Base-by-base conservation (phyloP, 53 echinoderm and acorn worm species). In the Crossaster papposus region DNA sequence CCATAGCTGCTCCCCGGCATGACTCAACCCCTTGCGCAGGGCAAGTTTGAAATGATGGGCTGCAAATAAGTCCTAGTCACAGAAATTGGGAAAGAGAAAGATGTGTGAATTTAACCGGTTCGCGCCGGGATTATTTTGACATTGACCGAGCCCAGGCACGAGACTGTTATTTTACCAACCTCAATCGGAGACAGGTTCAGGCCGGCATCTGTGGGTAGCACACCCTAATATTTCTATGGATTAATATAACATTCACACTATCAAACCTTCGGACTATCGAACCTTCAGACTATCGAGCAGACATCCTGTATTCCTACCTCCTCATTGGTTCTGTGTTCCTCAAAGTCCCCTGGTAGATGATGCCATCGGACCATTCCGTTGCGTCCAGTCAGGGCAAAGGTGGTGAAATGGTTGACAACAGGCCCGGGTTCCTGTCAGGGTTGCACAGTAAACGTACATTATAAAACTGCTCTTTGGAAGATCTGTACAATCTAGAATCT, bases 331-430 rank as follows among this genome's bases (percentile, higher is more conserved):
- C 54, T 86, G 58, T 65, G 89, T 81, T 92, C 93, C 36, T 90
- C 90, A 90, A 95, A 95, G 51, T 95, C 95, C 2, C 95, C 95
- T 14, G 95, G 95, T 37, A 93, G 84, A 91, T 95, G 95, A 94
- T 94, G 95, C 94, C 93, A 94, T 80, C 94, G 76, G 30, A 94
- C 54, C 6, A 82, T 90, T 28, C 95, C 95, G 85, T 95, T 90
- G 32, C 83, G 82, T 54, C 95, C 95, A 89, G 87, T 90, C 52
- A 95, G 90, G 79, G 92, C 93, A 92, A 93, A 95, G 22, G 92
- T 88, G 20, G 95, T 92, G 54, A 93, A 95, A 76, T 95, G 95
- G 34, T 93, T 85, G 34, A 92, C 82, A 70, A 90, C 90, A 33
- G 81, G 90, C 13, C 24, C 73, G 68, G 81, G 2, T 8, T 92